Evolutionary conservation across 2,888 invertebrate species (phyloP).

Genomic region (Anorthoa munda): DNA sequence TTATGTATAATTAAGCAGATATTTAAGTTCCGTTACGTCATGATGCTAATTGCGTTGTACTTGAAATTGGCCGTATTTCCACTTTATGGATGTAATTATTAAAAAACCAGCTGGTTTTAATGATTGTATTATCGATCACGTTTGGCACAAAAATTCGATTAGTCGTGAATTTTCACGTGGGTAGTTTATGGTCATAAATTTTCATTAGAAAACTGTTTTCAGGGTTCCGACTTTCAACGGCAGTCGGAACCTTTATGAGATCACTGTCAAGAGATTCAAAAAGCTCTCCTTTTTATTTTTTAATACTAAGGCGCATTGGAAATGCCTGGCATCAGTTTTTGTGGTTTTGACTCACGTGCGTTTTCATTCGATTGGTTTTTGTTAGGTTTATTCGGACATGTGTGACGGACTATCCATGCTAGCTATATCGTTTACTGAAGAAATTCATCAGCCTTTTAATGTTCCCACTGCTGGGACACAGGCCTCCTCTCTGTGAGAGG

Average conservation of each 20-base stretch:
- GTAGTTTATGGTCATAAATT: background rate
- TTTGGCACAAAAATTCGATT: conserved; percentile 36
- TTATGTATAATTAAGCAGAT: conserved; percentile 1
- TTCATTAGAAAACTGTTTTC: background rate
- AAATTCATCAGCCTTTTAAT: too few relatives aligned
- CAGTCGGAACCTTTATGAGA: background rate
- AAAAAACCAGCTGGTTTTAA: conserved; percentile 40
- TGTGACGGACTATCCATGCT: background rate
- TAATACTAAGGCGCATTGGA: too few relatives aligned
- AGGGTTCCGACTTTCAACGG: background rate
- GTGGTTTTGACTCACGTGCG: background rate
- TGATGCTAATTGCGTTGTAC: conserved; percentile 9
- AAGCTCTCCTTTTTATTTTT: too few relatives aligned
- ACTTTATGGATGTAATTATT: conserved; percentile 45
- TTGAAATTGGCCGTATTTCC: conserved; percentile 27
- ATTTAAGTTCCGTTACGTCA: background rate
- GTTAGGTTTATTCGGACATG: too few relatives aligned
- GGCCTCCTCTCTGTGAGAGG: too few relatives aligned
- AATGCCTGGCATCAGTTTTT: too few relatives aligned
- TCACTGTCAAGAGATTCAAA: too few relatives aligned
- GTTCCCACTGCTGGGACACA: too few relatives aligned
- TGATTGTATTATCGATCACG: conserved; percentile 53
- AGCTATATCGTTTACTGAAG: background rate
- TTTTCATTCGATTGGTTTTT: background rate
- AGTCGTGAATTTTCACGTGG: conserved; percentile 34